Evolutionary conservation across 1,140 invertebrate genomes (phyloP), one percentile per base, ranked within the genome.

Genomic region (Brachionus calyciflorus): DNA sequence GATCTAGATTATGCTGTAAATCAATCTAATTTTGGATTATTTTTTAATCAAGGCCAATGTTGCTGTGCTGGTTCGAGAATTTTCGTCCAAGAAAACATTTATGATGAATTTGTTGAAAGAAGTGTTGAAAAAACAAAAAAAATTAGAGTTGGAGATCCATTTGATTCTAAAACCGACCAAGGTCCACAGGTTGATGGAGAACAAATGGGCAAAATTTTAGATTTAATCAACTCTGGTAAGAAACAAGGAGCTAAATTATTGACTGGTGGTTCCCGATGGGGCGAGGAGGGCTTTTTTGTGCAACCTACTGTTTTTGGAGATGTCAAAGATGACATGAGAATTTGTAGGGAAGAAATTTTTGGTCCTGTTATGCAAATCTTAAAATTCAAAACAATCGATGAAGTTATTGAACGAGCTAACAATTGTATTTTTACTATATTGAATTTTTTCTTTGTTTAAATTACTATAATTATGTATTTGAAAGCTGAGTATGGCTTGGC

Each of bases 301-400:
- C 88, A 91, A 79, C 95, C 94, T 0, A 93, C 94, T 0, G 89
- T 98, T 3, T 94, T 98, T 81, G 92, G 90, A 0, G 87, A 93
- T 81, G 94, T 98, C 0, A 87, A 90, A 75, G 95, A 98, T 83
- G 84, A 94, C 77, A 96, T 94, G 91, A 92, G 86, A 80, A 90
- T 96, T 77, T 94, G 94, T 0, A 90, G 90, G 80, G 94, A 98
- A 65, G 95, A 97, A 84, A 93, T 93, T 0, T 98, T 98, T 81
- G 95, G 95, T 3, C 95, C 95, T 0, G 91, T 98, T 26, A 97
- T 97, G 94, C 90, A 94, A 41, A 90, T 97, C 65, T 94, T 92
- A 19, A 92, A 90, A 81, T 98, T 97, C 82, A 89, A 87, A 78
- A 89, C 90, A 80, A 82, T 95, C 1, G 93, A 96, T 57, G 90